Percentiles rank a stretch among this genome's conserved stretches.
Conservation (phyloP, 2,797 vertebrate species). For the Adelosebastes latens region DNA sequence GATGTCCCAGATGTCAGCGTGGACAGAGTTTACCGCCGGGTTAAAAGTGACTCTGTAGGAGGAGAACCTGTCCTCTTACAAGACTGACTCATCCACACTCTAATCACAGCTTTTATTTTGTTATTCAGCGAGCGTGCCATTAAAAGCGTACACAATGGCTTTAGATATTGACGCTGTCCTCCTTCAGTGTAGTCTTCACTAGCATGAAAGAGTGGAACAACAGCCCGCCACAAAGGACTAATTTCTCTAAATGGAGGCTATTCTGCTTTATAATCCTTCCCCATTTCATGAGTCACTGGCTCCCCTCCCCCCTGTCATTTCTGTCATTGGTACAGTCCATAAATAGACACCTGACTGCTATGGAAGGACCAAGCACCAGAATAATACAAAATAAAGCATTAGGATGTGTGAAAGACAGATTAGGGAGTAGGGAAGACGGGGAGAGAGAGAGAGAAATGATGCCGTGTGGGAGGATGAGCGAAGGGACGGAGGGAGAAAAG, state of each 20-base stretch:
- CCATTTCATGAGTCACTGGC: slow-evolving; percentile 70
- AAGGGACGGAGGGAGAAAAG: not conserved
- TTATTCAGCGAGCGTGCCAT: slow-evolving; percentile 18
- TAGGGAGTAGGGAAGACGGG: not conserved
- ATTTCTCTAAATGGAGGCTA: slow-evolving; percentile 72
- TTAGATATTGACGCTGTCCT: slow-evolving; percentile 7
- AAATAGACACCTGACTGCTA: slow-evolving; percentile 74
- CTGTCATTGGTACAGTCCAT: slow-evolving; percentile 68
- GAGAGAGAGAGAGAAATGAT: not conserved
- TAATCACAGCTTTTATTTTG: slow-evolving; percentile 54
- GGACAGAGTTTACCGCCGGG: slow-evolving; percentile 17
- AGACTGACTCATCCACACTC: slow-evolving; percentile 60
- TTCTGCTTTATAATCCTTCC: slow-evolving; percentile 69
- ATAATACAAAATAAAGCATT: slow-evolving; percentile 40
- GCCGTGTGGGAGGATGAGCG: not conserved
- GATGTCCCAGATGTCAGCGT: slow-evolving; percentile 14
- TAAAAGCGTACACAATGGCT: slow-evolving; percentile 28
- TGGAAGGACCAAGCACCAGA: slow-evolving; percentile 27
- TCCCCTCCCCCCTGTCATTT: slow-evolving; percentile 54
- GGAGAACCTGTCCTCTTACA: slow-evolving; percentile 35
- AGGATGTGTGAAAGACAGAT: slow-evolving; percentile 35
- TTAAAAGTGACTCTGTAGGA: slow-evolving; percentile 46
- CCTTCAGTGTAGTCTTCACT: slow-evolving; percentile 15
- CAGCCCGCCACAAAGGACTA: slow-evolving; percentile 53
- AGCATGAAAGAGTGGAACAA: slow-evolving; percentile 34